Evolutionary conservation across 2,113 vertebrate species (phyloP).

Genomic region (Corythornis vintsioides): DNA sequence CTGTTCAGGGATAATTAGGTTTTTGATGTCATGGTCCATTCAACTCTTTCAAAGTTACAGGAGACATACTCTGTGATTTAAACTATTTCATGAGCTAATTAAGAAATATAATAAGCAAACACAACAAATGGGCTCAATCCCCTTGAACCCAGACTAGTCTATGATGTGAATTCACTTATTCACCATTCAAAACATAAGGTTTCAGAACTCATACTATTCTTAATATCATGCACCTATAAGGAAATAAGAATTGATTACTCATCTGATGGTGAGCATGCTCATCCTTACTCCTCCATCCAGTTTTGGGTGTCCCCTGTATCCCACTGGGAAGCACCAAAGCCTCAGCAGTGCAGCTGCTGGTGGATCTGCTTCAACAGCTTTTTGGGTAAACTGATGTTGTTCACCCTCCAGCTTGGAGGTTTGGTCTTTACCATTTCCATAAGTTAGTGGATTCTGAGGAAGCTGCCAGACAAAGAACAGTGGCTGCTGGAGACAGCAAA

Average conservation of each 20-base stretch:
- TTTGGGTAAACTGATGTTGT: neutral
- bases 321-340: neutral
- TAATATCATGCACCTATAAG: neutral
- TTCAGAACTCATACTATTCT: neutral
- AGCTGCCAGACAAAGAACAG: neutral
- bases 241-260: neutral
- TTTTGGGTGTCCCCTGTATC: neutral
- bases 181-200: neutral
- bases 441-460: neutral
- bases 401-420: neutral
- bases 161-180: neutral
- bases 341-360: neutral
- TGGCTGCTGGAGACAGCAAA: neutral
- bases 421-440: neutral
- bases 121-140: neutral
- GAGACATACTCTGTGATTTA: neutral
- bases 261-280: fast-evolving
- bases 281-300: neutral
- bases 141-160: neutral
- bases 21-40: fast-evolving
- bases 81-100: neutral
- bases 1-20: neutral
- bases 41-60: neutral
- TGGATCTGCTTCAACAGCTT: neutral
- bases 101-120: neutral